Conservation (phyloP, 2,797 vertebrate genomes). For the Falco concolor region DNA sequence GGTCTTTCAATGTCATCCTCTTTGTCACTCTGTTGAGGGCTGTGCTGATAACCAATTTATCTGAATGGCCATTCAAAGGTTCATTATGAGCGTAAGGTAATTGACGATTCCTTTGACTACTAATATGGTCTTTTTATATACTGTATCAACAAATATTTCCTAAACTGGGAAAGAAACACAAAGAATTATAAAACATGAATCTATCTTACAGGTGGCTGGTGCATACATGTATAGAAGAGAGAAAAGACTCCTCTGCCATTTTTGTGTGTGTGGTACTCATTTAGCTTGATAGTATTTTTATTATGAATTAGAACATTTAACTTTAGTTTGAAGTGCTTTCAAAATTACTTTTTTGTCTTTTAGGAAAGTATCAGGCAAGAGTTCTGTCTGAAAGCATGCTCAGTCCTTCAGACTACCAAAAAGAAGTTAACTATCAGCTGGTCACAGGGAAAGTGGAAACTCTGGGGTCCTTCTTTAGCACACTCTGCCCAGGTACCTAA, state of each 20-base stretch:
- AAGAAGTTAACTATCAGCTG: slow-evolving; percentile 88
- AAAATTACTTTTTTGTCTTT: background rate
- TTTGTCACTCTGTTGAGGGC: background rate
- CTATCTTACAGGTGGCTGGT: background rate
- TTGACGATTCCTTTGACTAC: background rate
- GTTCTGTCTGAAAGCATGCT: slow-evolving; percentile 90
- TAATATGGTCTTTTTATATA: background rate
- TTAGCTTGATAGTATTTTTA: background rate
- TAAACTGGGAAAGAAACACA: background rate
- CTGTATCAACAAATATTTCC: background rate
- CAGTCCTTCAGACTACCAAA: slow-evolving; percentile 84
- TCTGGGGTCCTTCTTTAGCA: slow-evolving; percentile 86
- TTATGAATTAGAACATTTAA: background rate
- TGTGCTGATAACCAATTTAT: background rate
- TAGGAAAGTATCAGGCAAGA: slow-evolving; percentile 93
- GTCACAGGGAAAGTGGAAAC: slow-evolving; percentile 85
- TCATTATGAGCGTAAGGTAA: background rate
- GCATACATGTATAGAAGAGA: background rate
- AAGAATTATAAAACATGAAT: background rate
- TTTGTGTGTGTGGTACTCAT: background rate
- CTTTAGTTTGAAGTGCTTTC: background rate
- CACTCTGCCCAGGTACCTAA: slow-evolving; percentile 85
- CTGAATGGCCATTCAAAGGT: background rate
- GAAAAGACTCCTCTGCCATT: background rate
- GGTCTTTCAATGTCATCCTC: background rate